Conservation (phyloP, 2,797 vertebrate species). For the Yasuhikotakia modesta region DNA sequence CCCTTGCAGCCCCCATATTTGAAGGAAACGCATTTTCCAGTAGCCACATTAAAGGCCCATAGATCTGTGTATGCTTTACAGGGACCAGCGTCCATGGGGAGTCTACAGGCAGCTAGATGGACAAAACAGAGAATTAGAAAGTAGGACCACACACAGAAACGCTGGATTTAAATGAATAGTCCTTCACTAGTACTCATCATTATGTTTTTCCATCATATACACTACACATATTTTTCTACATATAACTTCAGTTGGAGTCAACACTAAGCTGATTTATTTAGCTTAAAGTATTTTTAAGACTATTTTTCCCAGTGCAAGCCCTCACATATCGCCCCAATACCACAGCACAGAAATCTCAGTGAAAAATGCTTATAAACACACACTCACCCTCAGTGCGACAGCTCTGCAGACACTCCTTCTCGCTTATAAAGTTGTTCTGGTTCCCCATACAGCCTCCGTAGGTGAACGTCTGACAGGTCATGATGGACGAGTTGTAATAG, state of each 20-base stretch:
- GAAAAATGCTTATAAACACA: neutral
- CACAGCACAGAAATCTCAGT: neutral
- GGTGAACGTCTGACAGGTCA: conserved; percentile 84
- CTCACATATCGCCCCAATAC: neutral
- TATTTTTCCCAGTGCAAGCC: neutral
- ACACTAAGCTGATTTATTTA: no score
- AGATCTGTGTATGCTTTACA: conserved; percentile 67
- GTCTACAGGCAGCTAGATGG: conserved; percentile 82
- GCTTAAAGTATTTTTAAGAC: no score
- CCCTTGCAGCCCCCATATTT: conserved; percentile 79
- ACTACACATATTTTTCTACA: no score
- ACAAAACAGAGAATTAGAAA: neutral
- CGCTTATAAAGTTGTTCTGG: conserved; percentile 84
- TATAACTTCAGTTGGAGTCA: no score
- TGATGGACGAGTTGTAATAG: conserved; percentile 86
- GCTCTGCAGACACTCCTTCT: conserved; percentile 89
- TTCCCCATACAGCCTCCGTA: conserved; percentile 91
- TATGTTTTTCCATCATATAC: no score
- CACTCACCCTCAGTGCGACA: conserved; percentile 89
- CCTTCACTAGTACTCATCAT: no score
- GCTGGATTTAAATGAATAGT: no score
- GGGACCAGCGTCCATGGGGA: conserved; percentile 76
- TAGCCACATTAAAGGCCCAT: conserved; percentile 83
- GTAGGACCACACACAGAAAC: neutral
- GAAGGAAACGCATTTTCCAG: conserved; percentile 83